A percentile compares a stretch with the other conserved stretches of the same genome.
These are phyloP conservation scores for Anguilla rostrata DNA, from an alignment of 2,113 vertebrate genomes.

Conservation along the genomic window DNA sequence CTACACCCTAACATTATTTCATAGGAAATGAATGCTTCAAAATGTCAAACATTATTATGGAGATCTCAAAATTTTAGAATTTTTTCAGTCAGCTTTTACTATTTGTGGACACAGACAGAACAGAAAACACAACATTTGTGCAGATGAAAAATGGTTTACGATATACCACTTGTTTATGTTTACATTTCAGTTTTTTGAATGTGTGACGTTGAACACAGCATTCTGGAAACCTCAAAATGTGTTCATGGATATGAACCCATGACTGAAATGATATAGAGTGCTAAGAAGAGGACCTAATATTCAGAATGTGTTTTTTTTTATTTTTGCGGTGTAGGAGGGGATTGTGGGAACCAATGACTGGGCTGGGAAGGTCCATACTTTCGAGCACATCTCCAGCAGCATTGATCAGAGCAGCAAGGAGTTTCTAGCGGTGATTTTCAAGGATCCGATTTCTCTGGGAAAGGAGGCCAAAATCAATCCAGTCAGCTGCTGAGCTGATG, in stretches of 20 bases:
- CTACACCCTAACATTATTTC: background rate
- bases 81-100: too few relatives aligned
- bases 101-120: too few relatives aligned
- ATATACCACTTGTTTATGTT: too few relatives aligned
- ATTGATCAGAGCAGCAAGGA: conserved; percentile 52
- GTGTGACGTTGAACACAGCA: too few relatives aligned
- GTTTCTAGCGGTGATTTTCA: conserved; percentile 36
- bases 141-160: too few relatives aligned
- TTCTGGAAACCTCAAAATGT: too few relatives aligned
- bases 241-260: too few relatives aligned
- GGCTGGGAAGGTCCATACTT: background rate
- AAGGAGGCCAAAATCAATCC: conserved; percentile 55
- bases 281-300: background rate
- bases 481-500: conserved; percentile 50
- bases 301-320: background rate
- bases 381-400: conserved; percentile 1
- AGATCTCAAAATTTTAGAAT: too few relatives aligned
- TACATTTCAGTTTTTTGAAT: too few relatives aligned
- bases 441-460: conserved; percentile 51
- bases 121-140: too few relatives aligned
- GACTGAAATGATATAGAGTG: too few relatives aligned
- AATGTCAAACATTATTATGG: too few relatives aligned
- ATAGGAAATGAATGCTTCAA: background rate
- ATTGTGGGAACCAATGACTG: background rate
- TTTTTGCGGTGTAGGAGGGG: background rate